Conservation (phyloP, 2,797 vertebrate genomes). For the Antennarius maculatus region DNA sequence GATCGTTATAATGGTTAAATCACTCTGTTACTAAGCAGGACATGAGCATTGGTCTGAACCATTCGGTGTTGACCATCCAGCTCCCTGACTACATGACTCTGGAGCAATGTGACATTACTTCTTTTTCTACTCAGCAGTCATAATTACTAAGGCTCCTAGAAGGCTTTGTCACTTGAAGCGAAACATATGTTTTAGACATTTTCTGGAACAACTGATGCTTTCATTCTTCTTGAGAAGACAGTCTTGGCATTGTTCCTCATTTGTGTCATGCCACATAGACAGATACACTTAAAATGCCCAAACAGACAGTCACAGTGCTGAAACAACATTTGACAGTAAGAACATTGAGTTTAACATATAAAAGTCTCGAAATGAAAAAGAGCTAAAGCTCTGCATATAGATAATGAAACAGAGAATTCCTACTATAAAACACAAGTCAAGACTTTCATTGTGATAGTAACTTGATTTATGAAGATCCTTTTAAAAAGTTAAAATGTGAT, state of each 20-base stretch:
- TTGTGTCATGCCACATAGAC: constrained; percentile 13
- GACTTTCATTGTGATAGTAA: neutral
- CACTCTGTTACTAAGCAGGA: constrained; percentile 4
- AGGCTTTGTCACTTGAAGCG: constrained; percentile 1
- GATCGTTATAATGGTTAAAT: neutral
- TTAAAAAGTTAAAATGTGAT: no score
- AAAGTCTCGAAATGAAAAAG: neutral
- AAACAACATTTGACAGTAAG: neutral
- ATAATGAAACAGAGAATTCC: neutral
- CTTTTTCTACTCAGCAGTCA: constrained; percentile 12
- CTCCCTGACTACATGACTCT: neutral
- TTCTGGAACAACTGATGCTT: constrained; percentile 4
- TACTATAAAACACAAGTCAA: neutral
- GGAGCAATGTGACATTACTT: constrained; percentile 14
- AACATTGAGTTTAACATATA: neutral
- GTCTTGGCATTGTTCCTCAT: constrained; percentile 6
- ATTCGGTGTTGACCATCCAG: constrained; percentile 1
- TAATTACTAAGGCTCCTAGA: constrained; percentile 15
- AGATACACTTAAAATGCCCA: constrained; percentile 2
- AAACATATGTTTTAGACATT: constrained; percentile 20
- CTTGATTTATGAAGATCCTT: no score
- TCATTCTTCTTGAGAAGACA: constrained; percentile 12
- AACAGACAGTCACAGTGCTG: neutral
- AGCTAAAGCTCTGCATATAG: neutral
- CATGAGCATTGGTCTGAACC: neutral